These are phyloP conservation scores for Perognathus longimembris DNA, from an alignment of 2,113 vertebrate genomes.

Conservation along the genomic window DNA sequence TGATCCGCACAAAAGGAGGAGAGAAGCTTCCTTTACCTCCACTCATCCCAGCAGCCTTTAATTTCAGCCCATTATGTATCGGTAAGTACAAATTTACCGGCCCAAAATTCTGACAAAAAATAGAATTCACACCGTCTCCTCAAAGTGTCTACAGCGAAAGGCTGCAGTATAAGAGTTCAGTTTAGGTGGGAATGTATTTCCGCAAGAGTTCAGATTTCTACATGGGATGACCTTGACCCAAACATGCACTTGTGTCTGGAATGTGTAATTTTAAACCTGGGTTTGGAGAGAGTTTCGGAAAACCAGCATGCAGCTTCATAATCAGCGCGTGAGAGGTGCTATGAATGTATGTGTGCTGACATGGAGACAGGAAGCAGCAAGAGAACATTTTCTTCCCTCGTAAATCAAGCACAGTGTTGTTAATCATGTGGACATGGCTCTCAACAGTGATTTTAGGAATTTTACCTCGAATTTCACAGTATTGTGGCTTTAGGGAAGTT, in stretches of 20 bases:
- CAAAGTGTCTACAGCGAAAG: background rate
- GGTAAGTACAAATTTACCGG: slow-evolving; percentile 73
- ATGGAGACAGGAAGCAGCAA: background rate
- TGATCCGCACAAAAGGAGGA: slow-evolving; percentile 37
- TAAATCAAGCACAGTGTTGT: background rate
- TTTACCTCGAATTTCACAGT: background rate
- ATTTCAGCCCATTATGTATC: slow-evolving; percentile 67
- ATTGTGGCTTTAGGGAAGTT: background rate
- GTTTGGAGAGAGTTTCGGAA: slow-evolving; percentile 36
- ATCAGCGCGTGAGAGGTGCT: background rate
- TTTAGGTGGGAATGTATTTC: background rate
- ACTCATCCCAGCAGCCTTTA: background rate
- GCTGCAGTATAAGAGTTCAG: background rate
- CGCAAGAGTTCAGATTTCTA: background rate
- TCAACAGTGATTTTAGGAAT: background rate
- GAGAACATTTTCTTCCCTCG: background rate
- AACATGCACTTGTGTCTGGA: background rate
- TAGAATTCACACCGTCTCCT: background rate
- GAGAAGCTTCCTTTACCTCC: slow-evolving; percentile 40
- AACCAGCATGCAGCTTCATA: background rate
- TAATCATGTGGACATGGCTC: background rate
- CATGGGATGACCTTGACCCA: background rate
- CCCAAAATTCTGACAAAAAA: slow-evolving; percentile 46
- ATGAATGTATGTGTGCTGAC: background rate
- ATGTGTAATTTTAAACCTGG: background rate